A percentile compares a stretch with the other conserved stretches of the same genome.
phyloP scores from a whole-genome alignment of 2,888 invertebrate genomes.

The Pandemis corylana region DNA sequence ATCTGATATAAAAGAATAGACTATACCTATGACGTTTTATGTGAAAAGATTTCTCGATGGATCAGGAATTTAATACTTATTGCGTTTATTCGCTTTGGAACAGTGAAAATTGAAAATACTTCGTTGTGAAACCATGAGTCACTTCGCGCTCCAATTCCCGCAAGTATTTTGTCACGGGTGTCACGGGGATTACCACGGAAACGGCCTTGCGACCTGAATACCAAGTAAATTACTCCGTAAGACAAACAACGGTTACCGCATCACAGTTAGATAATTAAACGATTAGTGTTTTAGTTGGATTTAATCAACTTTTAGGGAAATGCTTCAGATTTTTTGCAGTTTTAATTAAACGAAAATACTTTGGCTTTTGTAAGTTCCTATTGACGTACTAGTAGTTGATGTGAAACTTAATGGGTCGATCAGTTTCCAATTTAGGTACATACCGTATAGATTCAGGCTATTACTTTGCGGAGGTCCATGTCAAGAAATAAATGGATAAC shows the following conservation, averaged over 20 bases:
- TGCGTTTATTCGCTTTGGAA: not conserved
- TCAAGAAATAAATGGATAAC: too few species aligned
- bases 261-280: constrained; percentile 25
- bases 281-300: constrained; percentile 24
- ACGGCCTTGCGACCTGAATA: constrained; percentile 41
- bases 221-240: constrained; percentile 37
- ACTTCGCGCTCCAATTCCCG: constrained; percentile 28
- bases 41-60: too few species aligned
- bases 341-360: too few species aligned
- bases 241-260: constrained; percentile 38
- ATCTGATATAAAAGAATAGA: too few species aligned
- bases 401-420: too few species aligned
- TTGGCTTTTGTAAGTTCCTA: too few species aligned
- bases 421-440: too few species aligned
- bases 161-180: constrained; percentile 34
- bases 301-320: not conserved
- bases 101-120: constrained; percentile 17
- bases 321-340: too few species aligned
- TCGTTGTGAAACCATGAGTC: constrained; percentile 20
- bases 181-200: constrained; percentile 38
- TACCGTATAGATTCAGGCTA: too few species aligned
- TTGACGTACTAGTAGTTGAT: too few species aligned
- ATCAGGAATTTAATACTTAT: not conserved
- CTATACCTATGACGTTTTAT: too few species aligned
- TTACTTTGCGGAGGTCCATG: too few species aligned